Conservation (phyloP, 2,888 invertebrate species). For the Meiosimyza platycephala region DNA sequence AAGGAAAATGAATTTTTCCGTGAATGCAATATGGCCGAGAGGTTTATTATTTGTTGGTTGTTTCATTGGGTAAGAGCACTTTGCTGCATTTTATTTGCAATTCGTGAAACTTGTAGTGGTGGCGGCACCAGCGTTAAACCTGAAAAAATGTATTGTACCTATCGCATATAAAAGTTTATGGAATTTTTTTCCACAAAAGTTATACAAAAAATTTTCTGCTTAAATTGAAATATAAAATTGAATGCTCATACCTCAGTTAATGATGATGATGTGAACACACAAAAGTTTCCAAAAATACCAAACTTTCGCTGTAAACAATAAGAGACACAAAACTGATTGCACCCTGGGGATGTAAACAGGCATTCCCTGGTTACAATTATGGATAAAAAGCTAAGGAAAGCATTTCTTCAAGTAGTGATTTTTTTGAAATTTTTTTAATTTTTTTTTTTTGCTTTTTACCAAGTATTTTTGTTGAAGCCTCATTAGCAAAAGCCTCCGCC, state of each 20-base stretch:
- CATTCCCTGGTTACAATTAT: background rate
- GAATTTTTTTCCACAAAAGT: too few relatives aligned
- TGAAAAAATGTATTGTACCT: too few relatives aligned
- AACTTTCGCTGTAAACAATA: constrained; percentile 21
- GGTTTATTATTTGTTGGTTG: constrained; percentile 19
- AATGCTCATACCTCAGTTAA: too few relatives aligned
- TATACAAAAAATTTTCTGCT: too few relatives aligned
- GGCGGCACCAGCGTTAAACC: too few relatives aligned
- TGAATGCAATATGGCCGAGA: constrained; percentile 31
- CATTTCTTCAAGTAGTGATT: constrained; percentile 14
- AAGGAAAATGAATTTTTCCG: constrained; percentile 33
- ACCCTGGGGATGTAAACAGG: constrained; percentile 23
- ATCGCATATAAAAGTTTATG: too few relatives aligned
- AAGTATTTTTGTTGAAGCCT: constrained; percentile 26
- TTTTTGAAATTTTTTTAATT: background rate
- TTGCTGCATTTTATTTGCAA: constrained; percentile 24
- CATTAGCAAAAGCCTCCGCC: constrained; percentile 31
- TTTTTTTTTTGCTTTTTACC: background rate
- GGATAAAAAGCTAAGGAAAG: background rate
- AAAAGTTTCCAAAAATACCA: constrained; percentile 13
- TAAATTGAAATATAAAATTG: too few relatives aligned
- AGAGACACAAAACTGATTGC: constrained; percentile 34
- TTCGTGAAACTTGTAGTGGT: too few relatives aligned
- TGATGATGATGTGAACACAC: too few relatives aligned
- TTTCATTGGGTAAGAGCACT: constrained; percentile 14